A percentile compares a stretch with the other conserved stretches of the same genome.
Evolutionary conservation across 2,797 vertebrate species (phyloP).

Genomic region (Microcaecilia unicolor): DNA sequence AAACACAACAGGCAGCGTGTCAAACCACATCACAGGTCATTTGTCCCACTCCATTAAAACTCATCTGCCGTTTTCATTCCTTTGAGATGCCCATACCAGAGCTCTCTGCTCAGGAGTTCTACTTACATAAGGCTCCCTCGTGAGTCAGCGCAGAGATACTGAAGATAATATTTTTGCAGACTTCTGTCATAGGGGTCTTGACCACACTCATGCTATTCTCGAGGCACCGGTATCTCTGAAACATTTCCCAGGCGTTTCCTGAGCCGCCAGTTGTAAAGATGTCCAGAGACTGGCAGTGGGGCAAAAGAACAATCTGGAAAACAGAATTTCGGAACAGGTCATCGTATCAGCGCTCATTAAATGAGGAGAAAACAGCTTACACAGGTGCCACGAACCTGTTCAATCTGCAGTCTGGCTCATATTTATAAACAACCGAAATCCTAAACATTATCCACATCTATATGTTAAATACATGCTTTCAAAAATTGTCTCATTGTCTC

Average conservation of each 20-base stretch:
- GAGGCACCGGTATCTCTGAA: conserved; percentile 87
- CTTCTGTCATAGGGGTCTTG: conserved; percentile 83
- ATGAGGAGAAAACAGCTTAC: no score
- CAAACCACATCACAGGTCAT: not conserved
- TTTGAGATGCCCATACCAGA: no score
- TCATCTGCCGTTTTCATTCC: no score
- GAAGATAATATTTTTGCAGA: conserved; percentile 87
- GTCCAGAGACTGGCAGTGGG: conserved; percentile 86
- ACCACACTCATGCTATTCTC: conserved; percentile 87
- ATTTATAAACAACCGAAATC: no score
- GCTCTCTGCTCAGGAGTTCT: no score
- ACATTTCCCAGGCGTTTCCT: conserved; percentile 80
- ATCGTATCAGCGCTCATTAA: no score
- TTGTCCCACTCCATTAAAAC: not conserved
- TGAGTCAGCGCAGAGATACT: conserved; percentile 91
- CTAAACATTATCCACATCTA: no score
- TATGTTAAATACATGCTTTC: no score
- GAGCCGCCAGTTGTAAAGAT: conserved; percentile 75
- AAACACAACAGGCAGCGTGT: not conserved
- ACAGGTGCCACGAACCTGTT: no score
- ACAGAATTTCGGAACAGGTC: no score
- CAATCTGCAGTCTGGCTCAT: no score
- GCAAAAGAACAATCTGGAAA: conserved; percentile 86
- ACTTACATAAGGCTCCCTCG: conserved; percentile 76
- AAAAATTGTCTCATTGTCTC: no score